Evolutionary conservation across 1,140 invertebrate genomes (phyloP), one percentile per base, ranked within the genome.

Genomic region (Tetranychus urticae): DNA sequence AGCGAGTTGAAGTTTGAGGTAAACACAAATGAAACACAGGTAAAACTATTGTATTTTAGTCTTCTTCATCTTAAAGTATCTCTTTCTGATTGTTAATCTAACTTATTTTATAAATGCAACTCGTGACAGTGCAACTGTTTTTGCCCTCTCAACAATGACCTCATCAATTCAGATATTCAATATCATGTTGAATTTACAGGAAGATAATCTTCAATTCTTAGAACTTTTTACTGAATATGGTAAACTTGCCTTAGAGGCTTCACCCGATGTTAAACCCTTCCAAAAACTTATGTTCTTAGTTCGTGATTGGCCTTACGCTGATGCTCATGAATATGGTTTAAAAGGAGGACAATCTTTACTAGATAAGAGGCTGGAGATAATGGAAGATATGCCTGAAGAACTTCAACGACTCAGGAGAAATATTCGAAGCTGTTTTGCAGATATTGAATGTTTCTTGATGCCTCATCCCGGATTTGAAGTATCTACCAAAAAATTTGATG

Each of bases 241-340:
- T 0, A 79, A 89, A 62, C 75, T 97, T 64, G 93, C 92, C 23
- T 72, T 96, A 58, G 89, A 91, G 66, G 88, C 88, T 70, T 85
- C 85, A 56, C 84, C 71, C 59, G 85, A 50, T 79, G 31, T 12
- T n/a, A 83, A 66, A 86, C 86, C 93, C 4, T 97, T 97, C 74
- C 69, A 98, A 76, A 81, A 84, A 68, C 75, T 99, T 42, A 83
- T 91, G 68, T 98, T 99, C 74, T 78, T 99, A 7, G 85, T 99
- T 1, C 76, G 94, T 61, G 94, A 98, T 74, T 99, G 96, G 94
- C 88, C 88, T 72, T 97, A 88, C 73, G 92, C 93, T 0, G 98
- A 98, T 73, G 93, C 98, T 72, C 85, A 87, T 10, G 74, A 82
- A 6, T 99, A 94, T 74, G 96, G 96, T 0, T 78, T 82, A 1